Percentiles rank a stretch among this genome's conserved stretches.
phyloP scores from a whole-genome alignment of 2,888 invertebrate genomes.

The Macropis europaea region DNA sequence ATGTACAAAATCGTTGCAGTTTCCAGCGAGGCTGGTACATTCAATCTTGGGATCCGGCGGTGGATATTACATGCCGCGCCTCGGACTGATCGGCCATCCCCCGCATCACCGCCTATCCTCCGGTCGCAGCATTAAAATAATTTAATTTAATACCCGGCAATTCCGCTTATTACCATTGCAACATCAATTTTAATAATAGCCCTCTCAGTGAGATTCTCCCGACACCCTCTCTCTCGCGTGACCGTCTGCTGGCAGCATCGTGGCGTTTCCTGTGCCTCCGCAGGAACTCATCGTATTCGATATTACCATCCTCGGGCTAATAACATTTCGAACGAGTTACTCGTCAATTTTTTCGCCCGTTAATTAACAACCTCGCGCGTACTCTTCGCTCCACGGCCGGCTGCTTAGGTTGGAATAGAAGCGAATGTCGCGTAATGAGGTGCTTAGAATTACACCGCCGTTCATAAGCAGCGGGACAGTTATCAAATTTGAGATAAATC shows the following conservation, averaged over 20 bases:
- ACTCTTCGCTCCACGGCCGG: not conserved
- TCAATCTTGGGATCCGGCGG: slow-evolving; percentile 49
- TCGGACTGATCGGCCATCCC: slow-evolving; percentile 50
- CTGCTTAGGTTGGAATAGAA: too few relatives aligned
- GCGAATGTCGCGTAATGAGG: too few relatives aligned
- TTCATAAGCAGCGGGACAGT: too few relatives aligned
- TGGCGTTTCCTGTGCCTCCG: slow-evolving; percentile 45
- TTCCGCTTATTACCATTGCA: slow-evolving; percentile 71
- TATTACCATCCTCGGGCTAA: slow-evolving; percentile 19
- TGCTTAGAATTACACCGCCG: too few relatives aligned
- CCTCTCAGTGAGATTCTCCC: slow-evolving; percentile 61
- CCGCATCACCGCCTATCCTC: slow-evolving; percentile 9
- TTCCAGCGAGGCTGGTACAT: slow-evolving; percentile 38
- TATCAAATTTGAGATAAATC: too few relatives aligned
- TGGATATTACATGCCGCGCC: slow-evolving; percentile 63
- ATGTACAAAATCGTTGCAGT: slow-evolving; percentile 61
- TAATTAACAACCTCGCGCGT: not conserved
- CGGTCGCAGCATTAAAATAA: slow-evolving; percentile 69
- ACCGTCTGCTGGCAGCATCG: slow-evolving; percentile 9
- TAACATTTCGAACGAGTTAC: slow-evolving; percentile 22
- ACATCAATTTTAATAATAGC: slow-evolving; percentile 74
- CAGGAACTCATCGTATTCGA: slow-evolving; percentile 29
- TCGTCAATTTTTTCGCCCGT: not conserved
- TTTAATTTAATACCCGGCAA: slow-evolving; percentile 74
- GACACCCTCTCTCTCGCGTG: slow-evolving; percentile 45